phyloP scores from a whole-genome alignment of 2,113 vertebrate genomes.

The Bufo bufo region DNA sequence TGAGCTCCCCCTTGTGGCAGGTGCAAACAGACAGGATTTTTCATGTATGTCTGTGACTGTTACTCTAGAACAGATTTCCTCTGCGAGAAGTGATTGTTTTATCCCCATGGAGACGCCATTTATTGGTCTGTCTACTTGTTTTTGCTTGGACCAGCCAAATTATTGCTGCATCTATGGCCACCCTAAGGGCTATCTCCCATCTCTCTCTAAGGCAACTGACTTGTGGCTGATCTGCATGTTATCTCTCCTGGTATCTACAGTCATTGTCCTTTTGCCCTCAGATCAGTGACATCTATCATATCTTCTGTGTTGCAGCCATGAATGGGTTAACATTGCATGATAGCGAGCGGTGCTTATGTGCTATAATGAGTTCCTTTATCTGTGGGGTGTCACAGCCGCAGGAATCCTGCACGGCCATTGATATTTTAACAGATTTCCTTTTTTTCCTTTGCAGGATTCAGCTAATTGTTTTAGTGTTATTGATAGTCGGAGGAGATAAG shows the following conservation, averaged over 20 bases:
- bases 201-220: not conserved
- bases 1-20: no score
- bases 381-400: constrained; percentile 16
- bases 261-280: constrained; percentile 4
- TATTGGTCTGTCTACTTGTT: not conserved
- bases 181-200: not conserved
- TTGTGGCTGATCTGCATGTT: not conserved
- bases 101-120: not conserved
- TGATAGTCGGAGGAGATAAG: constrained; percentile 6
- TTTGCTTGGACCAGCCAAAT: not conserved
- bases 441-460: constrained; percentile 7
- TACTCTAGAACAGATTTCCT: not conserved
- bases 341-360: not conserved
- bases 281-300: constrained; percentile 3
- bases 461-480: constrained; percentile 47
- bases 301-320: not conserved
- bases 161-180: not conserved
- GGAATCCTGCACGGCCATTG: constrained; percentile 9
- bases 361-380: constrained; percentile 2
- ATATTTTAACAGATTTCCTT: constrained; percentile 40
- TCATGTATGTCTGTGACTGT: no score
- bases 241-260: not conserved
- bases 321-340: not conserved
- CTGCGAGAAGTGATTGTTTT: not conserved
- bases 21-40: no score